Evolutionary conservation across 1,140 invertebrate genomes (phyloP).

Genomic region (Apis cerana): DNA sequence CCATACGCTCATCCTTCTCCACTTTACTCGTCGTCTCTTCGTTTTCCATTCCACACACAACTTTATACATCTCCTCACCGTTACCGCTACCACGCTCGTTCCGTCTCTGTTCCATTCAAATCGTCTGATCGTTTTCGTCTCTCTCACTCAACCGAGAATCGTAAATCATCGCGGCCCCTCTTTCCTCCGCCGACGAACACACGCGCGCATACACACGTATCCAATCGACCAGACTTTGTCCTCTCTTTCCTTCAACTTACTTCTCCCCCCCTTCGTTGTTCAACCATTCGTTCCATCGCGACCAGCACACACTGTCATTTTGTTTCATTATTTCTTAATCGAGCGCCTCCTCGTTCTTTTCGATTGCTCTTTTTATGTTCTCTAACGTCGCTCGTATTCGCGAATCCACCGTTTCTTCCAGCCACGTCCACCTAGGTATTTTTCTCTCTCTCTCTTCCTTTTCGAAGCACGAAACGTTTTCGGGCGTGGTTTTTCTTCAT

Average conservation of each 20-base stretch:
- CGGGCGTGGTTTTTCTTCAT: conserved; percentile 19
- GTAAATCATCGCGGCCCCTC: conserved; percentile 55
- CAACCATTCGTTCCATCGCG: background rate
- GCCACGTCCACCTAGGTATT: background rate
- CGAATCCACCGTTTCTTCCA: background rate
- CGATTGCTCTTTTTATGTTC: conserved; percentile 31
- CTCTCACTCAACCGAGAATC: conserved; percentile 20
- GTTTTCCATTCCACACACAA: conserved; percentile 21
- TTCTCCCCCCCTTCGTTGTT: background rate
- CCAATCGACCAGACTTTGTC: conserved; percentile 42
- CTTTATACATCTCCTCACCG: background rate
- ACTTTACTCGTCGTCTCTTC: background rate
- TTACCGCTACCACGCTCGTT: background rate
- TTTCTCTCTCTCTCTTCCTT: background rate
- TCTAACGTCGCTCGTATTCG: background rate
- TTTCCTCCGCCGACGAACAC: background rate
- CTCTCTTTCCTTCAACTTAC: background rate
- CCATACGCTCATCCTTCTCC: background rate
- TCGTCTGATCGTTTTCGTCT: background rate
- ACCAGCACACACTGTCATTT: conserved; percentile 32
- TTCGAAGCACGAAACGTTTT: background rate
- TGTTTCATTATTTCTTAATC: conserved; percentile 50
- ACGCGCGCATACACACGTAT: background rate
- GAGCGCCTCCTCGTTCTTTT: conserved; percentile 29
- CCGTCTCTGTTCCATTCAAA: background rate